These are phyloP conservation scores for Amphibalanus amphitrite DNA, from an alignment of 1,140 invertebrate species.

Conservation along the genomic window DNA sequence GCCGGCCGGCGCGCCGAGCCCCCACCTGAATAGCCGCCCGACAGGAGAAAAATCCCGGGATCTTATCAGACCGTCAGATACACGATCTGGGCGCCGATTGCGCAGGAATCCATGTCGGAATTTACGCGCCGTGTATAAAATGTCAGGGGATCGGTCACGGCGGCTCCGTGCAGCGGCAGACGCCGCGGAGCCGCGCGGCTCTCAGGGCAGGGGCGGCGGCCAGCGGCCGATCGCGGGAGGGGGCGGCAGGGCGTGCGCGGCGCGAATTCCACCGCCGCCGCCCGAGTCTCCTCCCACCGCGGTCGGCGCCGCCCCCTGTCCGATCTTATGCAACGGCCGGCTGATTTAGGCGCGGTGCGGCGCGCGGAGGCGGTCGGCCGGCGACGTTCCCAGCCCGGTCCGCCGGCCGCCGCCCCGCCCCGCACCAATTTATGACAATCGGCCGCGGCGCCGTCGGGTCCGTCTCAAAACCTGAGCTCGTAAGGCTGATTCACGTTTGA, in stretches of 20 bases:
- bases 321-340: not conserved
- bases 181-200: too few relatives aligned
- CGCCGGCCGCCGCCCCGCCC: too few relatives aligned
- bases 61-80: not conserved
- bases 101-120: slow-evolving; percentile 1
- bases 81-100: not conserved
- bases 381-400: not conserved
- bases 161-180: not conserved
- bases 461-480: not conserved
- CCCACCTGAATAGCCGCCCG: not conserved
- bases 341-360: not conserved
- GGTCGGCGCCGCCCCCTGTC: not conserved
- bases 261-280: not conserved
- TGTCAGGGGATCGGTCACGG: not conserved
- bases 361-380: too few relatives aligned
- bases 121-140: not conserved
- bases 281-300: not conserved
- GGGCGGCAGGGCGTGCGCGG: too few relatives aligned
- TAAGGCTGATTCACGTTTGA: not conserved
- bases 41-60: not conserved
- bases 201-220: too few relatives aligned
- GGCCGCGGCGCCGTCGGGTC: not conserved
- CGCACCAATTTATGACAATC: not conserved
- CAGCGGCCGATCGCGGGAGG: too few relatives aligned
- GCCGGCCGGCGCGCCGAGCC: too few relatives aligned